Base-by-base conservation (phyloP, 2,888 invertebrate species). In the Lymantria monacha region DNA sequence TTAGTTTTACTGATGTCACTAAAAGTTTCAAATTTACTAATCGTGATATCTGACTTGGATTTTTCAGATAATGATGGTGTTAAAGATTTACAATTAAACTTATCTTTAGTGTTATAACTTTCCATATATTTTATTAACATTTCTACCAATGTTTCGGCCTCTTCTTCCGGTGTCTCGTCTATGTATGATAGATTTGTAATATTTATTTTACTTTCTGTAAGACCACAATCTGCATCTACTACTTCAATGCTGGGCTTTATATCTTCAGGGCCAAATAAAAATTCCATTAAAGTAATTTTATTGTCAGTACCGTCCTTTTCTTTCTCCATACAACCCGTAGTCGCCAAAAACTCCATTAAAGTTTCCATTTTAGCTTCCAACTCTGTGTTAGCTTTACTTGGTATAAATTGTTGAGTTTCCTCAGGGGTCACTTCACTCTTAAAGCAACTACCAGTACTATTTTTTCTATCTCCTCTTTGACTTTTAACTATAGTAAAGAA, bases 301-400 rank as follows among this genome's bases (percentile, higher is more conserved):
- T 79, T 89, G 14, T 90, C 88, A 42, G 83, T 57, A 0, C 59
- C 49, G 9, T 75, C 75, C 10, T 78, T 80, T 1, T 84, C 79
- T 40, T 80, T 79, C 31, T 88, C 85, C 74, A 87, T 85, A 65
- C 90, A 89, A 0, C 90, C 91, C 0, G 85, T 83, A 0, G 85
- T 86, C 0, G 90, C 90, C 59, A 92, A 53, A 54, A 91, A 92
- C 22, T 92, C 91, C 60, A 91, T 89, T 0, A 91, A 59, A 0
- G 92, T 91, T 52, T 92, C 91, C 89, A 92, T 91, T 63, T 92
- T 92, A 31, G 86, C 83, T 59, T 91, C 91, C 47, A 91, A 69
- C 31, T 89, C 91, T 0, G 81, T 79, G 54, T 91, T 88, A 15
- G 85, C 78, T 58, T 79, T 85, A 10, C 71, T 74, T 0, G 87